Base-by-base conservation (phyloP, 2,797 vertebrate genomes). In the Leptoclinus maculatus region DNA sequence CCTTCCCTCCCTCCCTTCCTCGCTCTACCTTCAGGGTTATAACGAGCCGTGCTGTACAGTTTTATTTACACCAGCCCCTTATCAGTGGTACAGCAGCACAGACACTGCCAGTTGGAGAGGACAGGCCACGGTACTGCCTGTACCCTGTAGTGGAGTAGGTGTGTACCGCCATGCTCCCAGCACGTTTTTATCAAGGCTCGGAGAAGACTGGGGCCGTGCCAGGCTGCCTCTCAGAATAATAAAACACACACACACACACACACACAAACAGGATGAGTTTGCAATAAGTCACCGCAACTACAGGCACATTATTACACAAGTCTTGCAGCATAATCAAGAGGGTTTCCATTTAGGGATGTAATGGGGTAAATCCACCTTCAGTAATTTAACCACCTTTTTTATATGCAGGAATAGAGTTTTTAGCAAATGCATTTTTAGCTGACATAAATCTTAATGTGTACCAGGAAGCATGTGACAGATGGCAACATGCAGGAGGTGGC, bases 31-130 rank as follows among this genome's bases (percentile, higher is more conserved):
- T 83, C 76, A 79, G 90, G 93, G 91, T 80, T 83, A 94, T 96
- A 95, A 95, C 95, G 91, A 94, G 95, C 94, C 94, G 92, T 90
- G 95, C 96, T 91, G 95, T 96, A 97, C 96, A 97, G 95, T 97
- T 97, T 97, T 98, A 98, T 98, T 98, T 99, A 97, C 98, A 97
- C 97, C 93, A 95, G 94, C 94, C 97, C 96, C 97, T 98, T 99
- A 99, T 99, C 98, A 97, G 97, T 87, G 95, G 89, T 94, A 94
- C 96, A 97, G 96, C 97, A 96, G 96, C 89, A 94, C 92, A 85
- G 93, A 83, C 94, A 89, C 96, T 97, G 97, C 97, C 97, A 97
- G 94, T 94, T 96, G 96, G 95, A 96, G 95, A 91, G 96, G 96
- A 96, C 95, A 95, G 96, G 92, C 94, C 93, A 91, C 90, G 93